Percentiles rank a stretch among this genome's conserved stretches.
phyloP scores from a whole-genome alignment of 2,113 vertebrate species.

The Rhinolophus ferrumequinum region DNA sequence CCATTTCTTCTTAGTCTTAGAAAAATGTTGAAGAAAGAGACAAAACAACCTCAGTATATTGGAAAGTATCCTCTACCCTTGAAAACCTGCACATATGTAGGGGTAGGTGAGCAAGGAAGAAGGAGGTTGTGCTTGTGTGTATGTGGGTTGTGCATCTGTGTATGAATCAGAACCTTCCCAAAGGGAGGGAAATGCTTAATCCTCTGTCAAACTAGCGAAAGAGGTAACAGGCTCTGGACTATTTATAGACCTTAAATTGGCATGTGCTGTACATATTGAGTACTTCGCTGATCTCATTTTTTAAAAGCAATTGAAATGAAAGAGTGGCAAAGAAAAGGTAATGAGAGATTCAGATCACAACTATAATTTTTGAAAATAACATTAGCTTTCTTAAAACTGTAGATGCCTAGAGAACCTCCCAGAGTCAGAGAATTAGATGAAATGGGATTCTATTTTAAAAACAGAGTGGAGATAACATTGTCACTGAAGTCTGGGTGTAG shows the following conservation, averaged over 20 bases:
- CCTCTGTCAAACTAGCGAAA: slow-evolving; percentile 52
- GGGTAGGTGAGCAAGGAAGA: neutral
- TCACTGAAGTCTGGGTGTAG: neutral
- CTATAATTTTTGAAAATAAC: neutral
- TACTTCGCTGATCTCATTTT: slow-evolving; percentile 58
- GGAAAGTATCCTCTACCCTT: neutral
- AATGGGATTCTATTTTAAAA: slow-evolving; percentile 40
- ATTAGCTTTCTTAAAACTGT: slow-evolving; percentile 23
- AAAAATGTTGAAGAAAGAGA: neutral
- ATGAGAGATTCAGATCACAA: slow-evolving; percentile 36
- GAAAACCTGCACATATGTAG: neutral
- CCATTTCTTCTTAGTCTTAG: slow-evolving; percentile 18
- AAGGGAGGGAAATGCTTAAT: slow-evolving; percentile 50
- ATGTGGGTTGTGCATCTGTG: slow-evolving; percentile 24
- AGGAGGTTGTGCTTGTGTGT: neutral
- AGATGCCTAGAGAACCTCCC: neutral
- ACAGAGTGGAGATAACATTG: neutral
- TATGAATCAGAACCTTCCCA: slow-evolving; percentile 59
- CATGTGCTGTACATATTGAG: slow-evolving; percentile 36
- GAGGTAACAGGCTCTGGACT: slow-evolving; percentile 43
- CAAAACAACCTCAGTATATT: neutral
- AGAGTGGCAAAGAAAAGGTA: slow-evolving; percentile 34
- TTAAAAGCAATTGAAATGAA: slow-evolving; percentile 39
- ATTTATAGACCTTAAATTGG: slow-evolving; percentile 70
- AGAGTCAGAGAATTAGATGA: slow-evolving; percentile 34